Conservation (phyloP, 2,888 invertebrate genomes). For the Onthophagus sagittarius region DNA sequence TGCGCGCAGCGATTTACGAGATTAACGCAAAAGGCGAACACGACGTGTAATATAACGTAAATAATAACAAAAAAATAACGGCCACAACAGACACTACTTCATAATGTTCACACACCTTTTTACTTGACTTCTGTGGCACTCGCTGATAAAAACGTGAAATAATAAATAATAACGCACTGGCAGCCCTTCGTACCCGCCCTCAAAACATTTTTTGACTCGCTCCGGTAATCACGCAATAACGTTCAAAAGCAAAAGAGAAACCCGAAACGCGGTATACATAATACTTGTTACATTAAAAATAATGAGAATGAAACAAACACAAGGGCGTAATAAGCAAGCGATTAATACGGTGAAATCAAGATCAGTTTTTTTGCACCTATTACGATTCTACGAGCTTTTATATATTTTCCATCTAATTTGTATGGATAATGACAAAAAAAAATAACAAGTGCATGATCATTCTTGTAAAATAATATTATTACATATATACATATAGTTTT, state of each 20-base stretch:
- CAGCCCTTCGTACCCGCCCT: conserved; percentile 16
- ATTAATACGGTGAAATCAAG: conserved; percentile 24
- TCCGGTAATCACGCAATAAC: not conserved
- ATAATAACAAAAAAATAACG: conserved; percentile 17
- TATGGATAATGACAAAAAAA: conserved; percentile 24
- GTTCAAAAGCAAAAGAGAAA: not conserved
- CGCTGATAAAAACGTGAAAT: conserved; percentile 19
- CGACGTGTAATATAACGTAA: conserved; percentile 26
- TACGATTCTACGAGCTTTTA: conserved; percentile 42
- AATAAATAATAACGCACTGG: conserved; percentile 21
- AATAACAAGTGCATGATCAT: conserved; percentile 37
- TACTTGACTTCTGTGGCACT: conserved; percentile 29
- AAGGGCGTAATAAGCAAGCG: not conserved
- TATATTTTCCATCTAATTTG: conserved; percentile 46
- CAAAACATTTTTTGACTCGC: not conserved
- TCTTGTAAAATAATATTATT: conserved; percentile 49
- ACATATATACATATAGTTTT: conserved; percentile 51
- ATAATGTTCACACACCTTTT: conserved; percentile 17
- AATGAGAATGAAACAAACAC: not conserved
- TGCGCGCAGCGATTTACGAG: conserved; percentile 18
- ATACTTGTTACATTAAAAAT: not conserved
- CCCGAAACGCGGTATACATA: not conserved
- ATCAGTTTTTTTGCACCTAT: conserved; percentile 43
- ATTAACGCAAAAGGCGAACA: conserved; percentile 14
- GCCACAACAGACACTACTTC: conserved; percentile 33